These are phyloP conservation scores for Lithodes maja DNA, from an alignment of 2,888 invertebrate genomes.

Conservation along the genomic window DNA sequence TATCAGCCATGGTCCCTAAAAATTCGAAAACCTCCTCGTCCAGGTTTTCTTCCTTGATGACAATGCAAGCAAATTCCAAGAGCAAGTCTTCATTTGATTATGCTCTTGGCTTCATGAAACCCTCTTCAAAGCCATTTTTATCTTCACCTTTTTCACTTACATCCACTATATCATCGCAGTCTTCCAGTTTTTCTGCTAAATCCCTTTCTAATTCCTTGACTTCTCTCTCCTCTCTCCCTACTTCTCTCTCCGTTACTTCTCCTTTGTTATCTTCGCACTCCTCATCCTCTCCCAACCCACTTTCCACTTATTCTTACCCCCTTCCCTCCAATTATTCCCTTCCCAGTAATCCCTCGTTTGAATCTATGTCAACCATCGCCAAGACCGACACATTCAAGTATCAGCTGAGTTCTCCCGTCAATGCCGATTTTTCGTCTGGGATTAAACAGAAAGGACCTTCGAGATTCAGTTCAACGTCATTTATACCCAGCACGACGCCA, in stretches of 20 bases:
- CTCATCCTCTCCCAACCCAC: not conserved
- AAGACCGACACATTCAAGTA: not conserved
- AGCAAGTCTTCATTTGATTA: not conserved
- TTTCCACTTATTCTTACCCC: not conserved
- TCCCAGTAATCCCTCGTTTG: not conserved
- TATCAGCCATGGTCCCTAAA: not conserved
- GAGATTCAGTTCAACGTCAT: not conserved
- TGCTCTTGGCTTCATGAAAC: not conserved
- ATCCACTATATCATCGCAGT: not conserved
- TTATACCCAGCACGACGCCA: not conserved
- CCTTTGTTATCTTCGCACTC: not conserved
- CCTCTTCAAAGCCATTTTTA: not conserved
- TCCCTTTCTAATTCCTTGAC: not conserved
- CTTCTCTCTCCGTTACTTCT: not conserved
- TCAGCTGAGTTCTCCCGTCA: not conserved
- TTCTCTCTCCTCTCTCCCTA: not conserved
- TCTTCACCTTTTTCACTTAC: not conserved
- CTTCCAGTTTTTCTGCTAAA: not conserved
- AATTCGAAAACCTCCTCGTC: not conserved
- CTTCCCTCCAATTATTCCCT: not conserved
- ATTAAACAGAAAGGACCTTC: not conserved
- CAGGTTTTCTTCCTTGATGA: not conserved
- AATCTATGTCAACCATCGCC: not conserved
- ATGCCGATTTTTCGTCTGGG: not conserved
- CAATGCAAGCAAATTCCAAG: not conserved